Conservation (phyloP, 2,888 invertebrate genomes). For the Diplolepis rosae region DNA sequence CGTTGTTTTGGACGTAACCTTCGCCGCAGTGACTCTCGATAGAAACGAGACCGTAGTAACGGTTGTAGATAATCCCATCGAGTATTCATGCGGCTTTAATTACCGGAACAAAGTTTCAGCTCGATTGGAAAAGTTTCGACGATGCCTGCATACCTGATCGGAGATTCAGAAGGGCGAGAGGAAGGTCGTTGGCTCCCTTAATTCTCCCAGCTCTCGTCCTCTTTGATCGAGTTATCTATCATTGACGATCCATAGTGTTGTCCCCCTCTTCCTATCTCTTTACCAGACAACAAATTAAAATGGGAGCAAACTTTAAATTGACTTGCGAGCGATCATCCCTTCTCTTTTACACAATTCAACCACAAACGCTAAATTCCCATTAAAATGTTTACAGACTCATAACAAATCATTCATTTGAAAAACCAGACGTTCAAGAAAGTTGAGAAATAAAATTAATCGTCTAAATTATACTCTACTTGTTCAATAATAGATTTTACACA, state of each 20-base stretch:
- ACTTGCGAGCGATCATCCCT: constrained; percentile 22
- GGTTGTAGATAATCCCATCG: constrained; percentile 64
- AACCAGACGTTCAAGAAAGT: too few species aligned
- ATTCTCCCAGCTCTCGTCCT: constrained; percentile 42
- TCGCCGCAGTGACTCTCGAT: constrained; percentile 41
- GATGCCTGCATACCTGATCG: constrained; percentile 70
- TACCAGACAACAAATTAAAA: constrained; percentile 55
- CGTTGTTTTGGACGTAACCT: constrained; percentile 31
- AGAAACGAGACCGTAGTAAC: constrained; percentile 47
- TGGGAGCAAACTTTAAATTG: constrained; percentile 60
- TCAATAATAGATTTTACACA: background rate
- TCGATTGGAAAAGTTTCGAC: constrained; percentile 73
- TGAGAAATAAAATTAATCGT: too few species aligned
- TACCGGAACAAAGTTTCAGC: constrained; percentile 71
- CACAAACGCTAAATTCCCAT: background rate
- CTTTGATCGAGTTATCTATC: constrained; percentile 64
- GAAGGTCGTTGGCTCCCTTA: constrained; percentile 36
- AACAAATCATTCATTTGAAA: too few species aligned
- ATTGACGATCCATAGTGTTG: constrained; percentile 62
- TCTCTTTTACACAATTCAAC: constrained; percentile 25
- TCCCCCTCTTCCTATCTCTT: constrained; percentile 34
- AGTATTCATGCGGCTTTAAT: constrained; percentile 72
- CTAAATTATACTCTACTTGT: too few species aligned
- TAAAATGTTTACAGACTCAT: background rate
- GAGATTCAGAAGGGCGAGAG: constrained; percentile 38